Percentiles rank a stretch among this genome's conserved stretches.
Evolutionary conservation across 2,797 vertebrate genomes (phyloP).

Genomic region (Pseudochirops corinnae): DNA sequence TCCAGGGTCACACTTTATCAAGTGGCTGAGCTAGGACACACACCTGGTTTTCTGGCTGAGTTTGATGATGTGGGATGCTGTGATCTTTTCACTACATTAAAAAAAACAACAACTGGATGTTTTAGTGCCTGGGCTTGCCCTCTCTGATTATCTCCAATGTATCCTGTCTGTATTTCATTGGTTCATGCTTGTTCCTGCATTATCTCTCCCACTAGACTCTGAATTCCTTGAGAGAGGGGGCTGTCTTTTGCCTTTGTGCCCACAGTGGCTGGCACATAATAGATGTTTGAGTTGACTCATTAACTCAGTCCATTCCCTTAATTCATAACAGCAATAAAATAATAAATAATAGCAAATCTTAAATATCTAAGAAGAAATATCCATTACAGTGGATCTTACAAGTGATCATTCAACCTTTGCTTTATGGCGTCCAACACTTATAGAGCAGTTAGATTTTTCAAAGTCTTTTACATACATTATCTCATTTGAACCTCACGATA

Average conservation of each 20-base stretch:
- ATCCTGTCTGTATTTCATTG: background rate
- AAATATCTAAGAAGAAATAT: background rate
- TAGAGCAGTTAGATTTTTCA: background rate
- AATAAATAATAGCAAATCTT: background rate
- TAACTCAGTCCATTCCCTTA: background rate
- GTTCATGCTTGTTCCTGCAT: background rate
- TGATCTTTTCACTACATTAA: background rate
- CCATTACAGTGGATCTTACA: background rate
- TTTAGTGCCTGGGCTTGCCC: background rate
- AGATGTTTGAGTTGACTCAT: background rate
- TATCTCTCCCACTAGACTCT: background rate
- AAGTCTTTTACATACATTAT: background rate
- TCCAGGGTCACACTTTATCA: background rate
- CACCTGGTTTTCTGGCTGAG: background rate
- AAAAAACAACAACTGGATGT: background rate
- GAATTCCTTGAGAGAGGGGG: background rate
- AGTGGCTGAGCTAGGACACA: background rate
- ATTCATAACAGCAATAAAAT: background rate
- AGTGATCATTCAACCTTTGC: background rate
- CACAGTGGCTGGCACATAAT: background rate
- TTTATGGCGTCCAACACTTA: background rate
- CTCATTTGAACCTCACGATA: background rate
- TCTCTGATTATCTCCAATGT: background rate
- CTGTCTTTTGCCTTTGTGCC: background rate
- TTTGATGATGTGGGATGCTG: background rate